These are phyloP conservation scores for Drosophila leonis DNA, from an alignment of 2,888 invertebrate genomes.

Conservation along the genomic window DNA sequence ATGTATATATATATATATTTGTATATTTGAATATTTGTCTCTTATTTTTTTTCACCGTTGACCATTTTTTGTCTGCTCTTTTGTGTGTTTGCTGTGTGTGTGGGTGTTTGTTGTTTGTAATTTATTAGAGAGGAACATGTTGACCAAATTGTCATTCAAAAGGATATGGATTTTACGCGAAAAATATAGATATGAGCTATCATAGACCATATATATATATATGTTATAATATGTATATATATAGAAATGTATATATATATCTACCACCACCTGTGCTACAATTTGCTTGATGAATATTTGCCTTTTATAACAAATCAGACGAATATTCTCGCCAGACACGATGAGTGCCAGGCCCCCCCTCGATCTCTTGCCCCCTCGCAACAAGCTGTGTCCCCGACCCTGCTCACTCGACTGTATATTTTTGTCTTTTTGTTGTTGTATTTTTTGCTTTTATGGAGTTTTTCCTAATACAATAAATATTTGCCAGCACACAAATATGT, in stretches of 20 bases:
- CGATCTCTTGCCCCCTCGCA: no score
- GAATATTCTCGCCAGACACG: conserved; percentile 57
- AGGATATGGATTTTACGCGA: conserved; percentile 63
- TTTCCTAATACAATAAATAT: conserved; percentile 79
- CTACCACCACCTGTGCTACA: conserved; percentile 47
- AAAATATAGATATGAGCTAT: conserved; percentile 64
- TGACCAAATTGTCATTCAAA: conserved; percentile 82
- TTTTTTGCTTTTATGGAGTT: conserved; percentile 40
- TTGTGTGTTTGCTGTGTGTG: conserved; percentile 32
- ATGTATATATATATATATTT: conserved; percentile 23
- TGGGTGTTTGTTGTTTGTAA: conserved; percentile 65
- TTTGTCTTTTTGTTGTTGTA: conserved; percentile 20
- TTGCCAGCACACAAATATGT: conserved; percentile 77
- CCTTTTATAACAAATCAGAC: conserved; percentile 76
- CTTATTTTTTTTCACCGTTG: conserved; percentile 32
- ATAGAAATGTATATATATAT: conserved; percentile 18
- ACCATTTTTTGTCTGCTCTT: conserved; percentile 71
- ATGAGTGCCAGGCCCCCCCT: conserved; percentile 28
- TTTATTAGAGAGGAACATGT: conserved; percentile 79
- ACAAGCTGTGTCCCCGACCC: background rate
- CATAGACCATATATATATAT: conserved; percentile 35
- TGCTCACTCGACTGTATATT: conserved; percentile 25
- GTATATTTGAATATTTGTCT: conserved; percentile 42
- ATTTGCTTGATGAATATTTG: conserved; percentile 79
- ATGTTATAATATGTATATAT: conserved; percentile 47